Conservation (phyloP, 2,113 vertebrate genomes). For the Rhizomys pruinosus region DNA sequence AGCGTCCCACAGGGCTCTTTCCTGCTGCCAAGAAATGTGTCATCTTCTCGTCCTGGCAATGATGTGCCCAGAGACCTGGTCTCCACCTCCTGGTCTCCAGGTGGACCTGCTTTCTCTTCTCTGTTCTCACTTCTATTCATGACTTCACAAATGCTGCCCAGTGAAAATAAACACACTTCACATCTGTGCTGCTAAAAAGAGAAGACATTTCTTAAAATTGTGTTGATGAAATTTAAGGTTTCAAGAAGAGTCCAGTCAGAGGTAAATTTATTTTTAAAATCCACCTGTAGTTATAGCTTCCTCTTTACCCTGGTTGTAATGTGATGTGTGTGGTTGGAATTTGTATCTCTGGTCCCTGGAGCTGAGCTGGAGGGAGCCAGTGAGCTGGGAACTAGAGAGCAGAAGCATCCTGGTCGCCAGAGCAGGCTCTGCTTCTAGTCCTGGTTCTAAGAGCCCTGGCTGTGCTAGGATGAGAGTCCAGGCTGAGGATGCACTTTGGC, state of each 20-base stretch:
- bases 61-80: background rate
- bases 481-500: background rate
- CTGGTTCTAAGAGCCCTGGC: accelerated
- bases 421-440: accelerated
- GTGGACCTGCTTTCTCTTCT: background rate
- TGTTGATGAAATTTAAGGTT: conserved; percentile 16
- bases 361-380: accelerated
- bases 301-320: background rate
- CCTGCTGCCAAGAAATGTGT: background rate
- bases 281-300: background rate
- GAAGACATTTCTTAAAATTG: background rate
- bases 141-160: background rate
- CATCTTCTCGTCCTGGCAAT: accelerated
- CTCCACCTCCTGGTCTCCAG: background rate
- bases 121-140: background rate
- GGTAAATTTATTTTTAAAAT: too few species aligned
- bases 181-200: conserved; percentile 36
- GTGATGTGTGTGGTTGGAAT: background rate
- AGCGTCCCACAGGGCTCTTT: accelerated
- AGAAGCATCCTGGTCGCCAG: too few species aligned
- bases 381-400: accelerated
- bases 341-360: background rate
- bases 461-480: background rate
- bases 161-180: conserved; percentile 17
- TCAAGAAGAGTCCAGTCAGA: background rate